Evolutionary conservation across 2,113 vertebrate species (phyloP).

Genomic region (Clarias gariepinus): DNA sequence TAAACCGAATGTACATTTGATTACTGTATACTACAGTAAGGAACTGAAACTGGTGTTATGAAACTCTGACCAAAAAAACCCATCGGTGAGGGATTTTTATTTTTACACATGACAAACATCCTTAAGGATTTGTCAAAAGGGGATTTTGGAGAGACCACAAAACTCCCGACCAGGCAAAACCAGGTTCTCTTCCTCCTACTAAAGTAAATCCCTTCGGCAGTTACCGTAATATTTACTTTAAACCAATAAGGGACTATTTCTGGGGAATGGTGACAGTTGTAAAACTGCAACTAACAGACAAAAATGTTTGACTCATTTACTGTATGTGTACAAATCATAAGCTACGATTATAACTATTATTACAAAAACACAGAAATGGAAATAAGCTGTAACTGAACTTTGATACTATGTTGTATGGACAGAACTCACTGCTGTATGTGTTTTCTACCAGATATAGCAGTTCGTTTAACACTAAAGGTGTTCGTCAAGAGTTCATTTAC

Average conservation of each 20-base stretch:
- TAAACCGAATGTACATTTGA: background rate
- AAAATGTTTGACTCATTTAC: background rate
- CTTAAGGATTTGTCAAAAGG: background rate
- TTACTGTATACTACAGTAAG: background rate
- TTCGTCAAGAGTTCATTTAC: background rate
- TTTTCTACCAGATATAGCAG: background rate
- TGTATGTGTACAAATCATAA: background rate
- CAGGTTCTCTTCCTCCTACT: background rate
- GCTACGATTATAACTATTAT: background rate
- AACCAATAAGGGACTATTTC: background rate
- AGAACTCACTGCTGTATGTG: background rate
- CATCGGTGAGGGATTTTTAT: background rate
- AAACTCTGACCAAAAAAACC: background rate
- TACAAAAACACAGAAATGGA: background rate
- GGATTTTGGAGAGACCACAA: constrained; percentile 21
- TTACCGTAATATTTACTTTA: constrained; percentile 10
- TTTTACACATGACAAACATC: background rate
- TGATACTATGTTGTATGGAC: too few relatives aligned
- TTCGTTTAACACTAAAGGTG: background rate
- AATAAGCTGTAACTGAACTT: background rate
- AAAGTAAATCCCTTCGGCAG: background rate
- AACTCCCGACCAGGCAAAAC: constrained; percentile 9
- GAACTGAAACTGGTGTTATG: background rate
- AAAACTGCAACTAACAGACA: background rate
- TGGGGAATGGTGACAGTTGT: background rate